Evolutionary conservation across 2,888 invertebrate genomes (phyloP), one percentile per base, ranked within the genome.

Genomic region (Macrosoma leucophasiata): DNA sequence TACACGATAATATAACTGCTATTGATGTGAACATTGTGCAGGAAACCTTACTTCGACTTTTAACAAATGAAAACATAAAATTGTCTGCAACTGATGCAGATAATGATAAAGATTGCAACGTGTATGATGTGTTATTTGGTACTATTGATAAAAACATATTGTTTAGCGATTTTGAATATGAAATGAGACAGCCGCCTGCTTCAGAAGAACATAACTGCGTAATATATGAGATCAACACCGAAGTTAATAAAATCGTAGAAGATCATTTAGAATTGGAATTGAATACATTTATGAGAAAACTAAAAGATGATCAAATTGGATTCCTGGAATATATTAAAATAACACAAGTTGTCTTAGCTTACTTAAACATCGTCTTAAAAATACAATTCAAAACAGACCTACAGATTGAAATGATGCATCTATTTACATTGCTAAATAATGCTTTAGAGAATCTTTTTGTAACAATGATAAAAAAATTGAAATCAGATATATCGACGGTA

Each of bases 151-250:
- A 58, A 38, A 62, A 62, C 41, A 68, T 76, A 33, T 50, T 84
- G 32, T 76, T 73, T 27, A 71, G 66, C 43, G 72, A 72, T 48
- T 82, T 84, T 43, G 71, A 78, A 58, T 43, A 60, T 18, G 53
- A 65, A 7, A 39, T 62, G 18, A 43, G 29, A 14, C 17, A 23
- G 14, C n/a, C 30, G 17, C 4, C 13, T 8, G 24, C 9, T n/a
- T 15, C 40, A 11, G 8, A 34, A 32, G 37, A 43, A 32, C 27
- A 19, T 13, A 30, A 21, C 9, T 1, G 5, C 22, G 13, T 14
- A 13, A 31, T 32, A 10, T 50, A 58, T 39, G 48, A 53, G 33
- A 25, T 44, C 2, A 40, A 46, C 29, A 37, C 56, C 13, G 69
- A 67, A 39, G 43, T 64, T 13, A 57, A 60, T 39, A 17, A 29